phyloP scores from a whole-genome alignment of 64 coral and sea anemone species.

The Actinia equina region DNA sequence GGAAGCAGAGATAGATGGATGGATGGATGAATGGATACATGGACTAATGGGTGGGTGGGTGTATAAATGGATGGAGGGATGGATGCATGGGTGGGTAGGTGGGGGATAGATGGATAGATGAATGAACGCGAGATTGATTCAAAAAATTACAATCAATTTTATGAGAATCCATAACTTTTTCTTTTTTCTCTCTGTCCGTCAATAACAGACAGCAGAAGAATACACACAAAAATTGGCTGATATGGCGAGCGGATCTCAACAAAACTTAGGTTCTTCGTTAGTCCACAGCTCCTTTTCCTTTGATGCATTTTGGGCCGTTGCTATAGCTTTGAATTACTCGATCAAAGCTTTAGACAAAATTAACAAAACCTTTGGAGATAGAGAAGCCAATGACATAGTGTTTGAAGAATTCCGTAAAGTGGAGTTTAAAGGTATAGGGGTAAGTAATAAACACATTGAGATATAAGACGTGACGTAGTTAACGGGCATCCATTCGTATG shows the following conservation, averaged over 20 bases:
- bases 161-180: not conserved
- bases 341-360: not conserved
- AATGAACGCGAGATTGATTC: too few species aligned
- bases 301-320: slow-evolving; percentile 36
- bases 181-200: not conserved
- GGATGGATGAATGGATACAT: too few species aligned
- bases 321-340: slow-evolving; percentile 15
- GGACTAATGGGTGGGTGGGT: too few species aligned
- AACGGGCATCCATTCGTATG: too few species aligned
- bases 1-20: too few species aligned
- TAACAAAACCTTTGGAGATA: not conserved
- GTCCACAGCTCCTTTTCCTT: not conserved
- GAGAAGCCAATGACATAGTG: not conserved
- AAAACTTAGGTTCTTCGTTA: not conserved
- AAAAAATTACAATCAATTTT: not conserved
- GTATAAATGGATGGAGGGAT: too few species aligned
- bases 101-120: too few species aligned
- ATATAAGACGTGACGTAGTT: too few species aligned
- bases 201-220: slow-evolving; percentile 9
- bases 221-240: not conserved
- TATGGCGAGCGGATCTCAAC: not conserved
- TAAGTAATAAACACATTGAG: not conserved
- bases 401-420: not conserved
- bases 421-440: slow-evolving; percentile 29
- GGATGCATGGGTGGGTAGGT: too few species aligned